A percentile compares a stretch with the other conserved stretches of the same genome.
Conservation (phyloP, 1,140 invertebrate genomes). For the Sycobia sp. region DNA sequence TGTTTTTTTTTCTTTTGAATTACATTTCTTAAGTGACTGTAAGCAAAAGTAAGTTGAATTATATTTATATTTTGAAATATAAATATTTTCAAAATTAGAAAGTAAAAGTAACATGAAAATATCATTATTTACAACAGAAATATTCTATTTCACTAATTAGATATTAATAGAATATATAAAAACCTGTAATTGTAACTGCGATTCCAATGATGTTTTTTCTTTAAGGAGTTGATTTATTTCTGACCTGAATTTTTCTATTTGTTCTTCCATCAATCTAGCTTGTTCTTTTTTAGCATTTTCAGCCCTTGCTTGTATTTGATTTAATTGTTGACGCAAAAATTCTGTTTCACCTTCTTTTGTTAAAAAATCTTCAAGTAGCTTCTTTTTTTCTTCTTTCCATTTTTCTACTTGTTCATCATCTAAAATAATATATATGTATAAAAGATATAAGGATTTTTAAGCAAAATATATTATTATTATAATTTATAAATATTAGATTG, state of each 20-base stretch:
- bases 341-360: constrained; percentile 50
- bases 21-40: no score
- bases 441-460: background rate
- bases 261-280: constrained; percentile 42
- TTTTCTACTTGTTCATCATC: constrained; percentile 43
- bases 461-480: no score
- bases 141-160: background rate
- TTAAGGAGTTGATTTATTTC: constrained; percentile 45
- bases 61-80: no score
- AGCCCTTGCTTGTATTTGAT: constrained; percentile 41
- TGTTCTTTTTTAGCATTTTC: constrained; percentile 47
- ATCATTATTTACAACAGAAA: background rate
- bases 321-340: constrained; percentile 47
- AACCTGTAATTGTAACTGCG: constrained; percentile 49
- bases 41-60: no score
- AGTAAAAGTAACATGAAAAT: constrained; percentile 6
- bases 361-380: constrained; percentile 46
- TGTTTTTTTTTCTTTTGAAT: no score
- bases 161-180: background rate
- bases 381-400: constrained; percentile 45
- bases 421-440: constrained; percentile 27
- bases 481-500: background rate
- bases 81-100: no score
- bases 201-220: constrained; percentile 48
- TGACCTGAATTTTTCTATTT: constrained; percentile 39